Conservation (phyloP, 64 coral and sea anemone species). For the Hydrozoanthus tunicans region DNA sequence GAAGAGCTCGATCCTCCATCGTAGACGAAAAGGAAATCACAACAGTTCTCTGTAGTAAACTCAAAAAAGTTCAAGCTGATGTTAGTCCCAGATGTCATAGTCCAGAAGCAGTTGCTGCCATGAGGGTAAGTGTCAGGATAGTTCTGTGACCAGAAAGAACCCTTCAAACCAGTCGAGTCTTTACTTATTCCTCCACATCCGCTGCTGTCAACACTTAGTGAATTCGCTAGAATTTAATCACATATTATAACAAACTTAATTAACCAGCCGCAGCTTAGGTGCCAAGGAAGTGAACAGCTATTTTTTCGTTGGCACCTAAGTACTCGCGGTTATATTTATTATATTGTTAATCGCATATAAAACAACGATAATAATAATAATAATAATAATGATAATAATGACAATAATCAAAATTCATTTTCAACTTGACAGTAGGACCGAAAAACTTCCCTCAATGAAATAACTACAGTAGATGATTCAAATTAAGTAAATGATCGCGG, state of each 20-base stretch:
- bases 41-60: background rate
- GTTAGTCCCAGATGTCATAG: background rate
- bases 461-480: too few relatives aligned
- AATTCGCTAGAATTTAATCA: background rate
- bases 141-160: background rate
- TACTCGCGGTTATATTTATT: too few relatives aligned
- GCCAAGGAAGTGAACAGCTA: background rate
- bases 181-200: background rate
- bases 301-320: too few relatives aligned
- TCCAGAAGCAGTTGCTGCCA: background rate
- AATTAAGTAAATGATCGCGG: too few relatives aligned
- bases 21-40: background rate
- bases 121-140: background rate
- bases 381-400: too few relatives aligned
- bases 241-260: background rate
- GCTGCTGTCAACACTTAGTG: background rate
- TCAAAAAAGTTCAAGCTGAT: constrained; percentile 1
- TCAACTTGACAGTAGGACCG: too few relatives aligned
- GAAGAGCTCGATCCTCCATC: constrained; percentile 6
- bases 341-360: too few relatives aligned
- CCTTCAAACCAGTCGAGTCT: background rate
- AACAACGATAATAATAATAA: too few relatives aligned
- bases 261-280: background rate
- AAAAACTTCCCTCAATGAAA: too few relatives aligned
- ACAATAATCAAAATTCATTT: too few relatives aligned